phyloP scores from a whole-genome alignment of 1,140 invertebrate genomes.

The Papilio polyxenes region DNA sequence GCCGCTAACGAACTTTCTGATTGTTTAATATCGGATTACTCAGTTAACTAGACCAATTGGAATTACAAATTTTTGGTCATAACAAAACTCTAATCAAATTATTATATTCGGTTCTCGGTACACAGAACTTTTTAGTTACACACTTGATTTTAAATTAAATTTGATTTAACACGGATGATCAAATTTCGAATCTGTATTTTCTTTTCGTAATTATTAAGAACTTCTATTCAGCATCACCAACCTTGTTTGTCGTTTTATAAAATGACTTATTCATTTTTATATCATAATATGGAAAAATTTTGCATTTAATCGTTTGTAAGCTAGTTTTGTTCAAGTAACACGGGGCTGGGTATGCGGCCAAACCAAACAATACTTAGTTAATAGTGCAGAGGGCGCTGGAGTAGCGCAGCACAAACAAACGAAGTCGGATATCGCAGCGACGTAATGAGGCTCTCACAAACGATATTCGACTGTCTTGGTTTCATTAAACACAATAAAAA shows the following conservation, averaged over 20 bases:
- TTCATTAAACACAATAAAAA: neutral
- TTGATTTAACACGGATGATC: neutral
- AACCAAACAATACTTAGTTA: neutral
- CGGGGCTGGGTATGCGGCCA: neutral
- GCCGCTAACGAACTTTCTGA: conserved; percentile 15
- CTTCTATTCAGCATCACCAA: too few species aligned
- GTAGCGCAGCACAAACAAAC: neutral
- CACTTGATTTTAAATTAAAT: neutral
- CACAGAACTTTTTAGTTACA: neutral
- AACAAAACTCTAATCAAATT: conserved; percentile 5
- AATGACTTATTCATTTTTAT: too few species aligned
- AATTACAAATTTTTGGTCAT: conserved; percentile 3
- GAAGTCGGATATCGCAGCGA: neutral
- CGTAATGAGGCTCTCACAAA: neutral
- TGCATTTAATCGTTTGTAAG: too few species aligned
- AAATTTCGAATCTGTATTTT: neutral
- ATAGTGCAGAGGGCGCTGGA: neutral
- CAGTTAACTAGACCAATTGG: neutral
- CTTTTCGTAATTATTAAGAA: too few species aligned
- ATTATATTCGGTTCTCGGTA: neutral
- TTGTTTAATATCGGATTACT: conserved; percentile 25
- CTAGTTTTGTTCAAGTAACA: neutral
- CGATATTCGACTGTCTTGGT: neutral
- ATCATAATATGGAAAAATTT: too few species aligned
- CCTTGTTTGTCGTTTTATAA: too few species aligned